Percentiles rank a stretch among this genome's conserved stretches.
These are phyloP conservation scores for Alauda arvensis DNA, from an alignment of 2,797 vertebrate genomes.

Conservation along the genomic window DNA sequence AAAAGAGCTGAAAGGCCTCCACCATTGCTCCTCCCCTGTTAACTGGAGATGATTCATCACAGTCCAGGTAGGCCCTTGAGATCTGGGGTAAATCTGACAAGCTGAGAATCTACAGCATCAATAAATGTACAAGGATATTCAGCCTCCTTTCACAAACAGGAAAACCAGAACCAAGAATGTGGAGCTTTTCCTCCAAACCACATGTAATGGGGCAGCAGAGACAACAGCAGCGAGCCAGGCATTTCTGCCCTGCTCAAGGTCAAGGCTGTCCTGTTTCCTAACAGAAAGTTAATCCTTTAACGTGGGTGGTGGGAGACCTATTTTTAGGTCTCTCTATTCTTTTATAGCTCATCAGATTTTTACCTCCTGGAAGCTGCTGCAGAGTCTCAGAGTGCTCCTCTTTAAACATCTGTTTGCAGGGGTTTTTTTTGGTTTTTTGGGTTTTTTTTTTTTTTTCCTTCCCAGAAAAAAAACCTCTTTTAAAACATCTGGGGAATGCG, in stretches of 20 bases:
- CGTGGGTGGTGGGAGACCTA: neutral
- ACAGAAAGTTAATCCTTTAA: neutral
- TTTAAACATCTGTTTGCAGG: neutral
- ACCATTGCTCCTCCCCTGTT: neutral
- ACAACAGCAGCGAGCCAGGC: neutral
- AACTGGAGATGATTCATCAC: neutral
- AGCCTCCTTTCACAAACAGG: neutral
- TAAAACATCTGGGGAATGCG: neutral
- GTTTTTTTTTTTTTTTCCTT: rapidly evolving
- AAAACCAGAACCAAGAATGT: neutral
- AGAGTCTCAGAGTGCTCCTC: neutral
- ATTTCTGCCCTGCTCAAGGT: neutral
- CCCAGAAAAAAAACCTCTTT: neutral
- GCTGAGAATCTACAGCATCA: neutral
- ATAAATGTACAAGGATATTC: neutral
- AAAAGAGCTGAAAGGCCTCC: neutral
- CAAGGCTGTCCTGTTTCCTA: neutral
- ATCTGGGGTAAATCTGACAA: neutral
- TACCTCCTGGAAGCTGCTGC: neutral
- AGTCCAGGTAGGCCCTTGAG: neutral
- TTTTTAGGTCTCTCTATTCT: neutral
- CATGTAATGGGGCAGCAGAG: neutral
- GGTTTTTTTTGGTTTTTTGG: too few relatives aligned
- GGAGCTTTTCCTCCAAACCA: neutral
- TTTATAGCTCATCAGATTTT: neutral